Evolutionary conservation across 2,113 vertebrate genomes (phyloP).

Genomic region (Python bivittatus): DNA sequence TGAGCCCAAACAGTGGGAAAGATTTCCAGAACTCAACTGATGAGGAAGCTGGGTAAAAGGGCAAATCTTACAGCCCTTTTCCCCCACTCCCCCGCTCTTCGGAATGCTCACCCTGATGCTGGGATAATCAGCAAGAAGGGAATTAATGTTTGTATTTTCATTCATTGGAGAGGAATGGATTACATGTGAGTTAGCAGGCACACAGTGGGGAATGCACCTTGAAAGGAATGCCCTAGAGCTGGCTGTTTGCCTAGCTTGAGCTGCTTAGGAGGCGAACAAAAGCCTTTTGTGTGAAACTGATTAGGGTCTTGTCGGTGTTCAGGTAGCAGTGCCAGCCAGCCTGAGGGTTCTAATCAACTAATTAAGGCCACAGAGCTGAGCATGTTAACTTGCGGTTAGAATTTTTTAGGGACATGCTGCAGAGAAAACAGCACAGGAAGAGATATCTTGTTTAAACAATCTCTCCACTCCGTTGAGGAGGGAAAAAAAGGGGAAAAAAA

Average conservation of each 20-base stretch:
- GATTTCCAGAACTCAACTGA: neutral
- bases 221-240: neutral
- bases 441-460: neutral
- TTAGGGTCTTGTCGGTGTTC: neutral
- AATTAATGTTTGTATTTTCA: neutral
- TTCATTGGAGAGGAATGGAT: neutral
- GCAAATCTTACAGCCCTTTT: neutral
- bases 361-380: neutral
- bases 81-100: neutral
- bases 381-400: neutral
- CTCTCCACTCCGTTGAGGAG: neutral
- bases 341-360: neutral
- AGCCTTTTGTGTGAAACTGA: neutral
- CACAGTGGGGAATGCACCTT: neutral
- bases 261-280: neutral
- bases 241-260: neutral
- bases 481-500: too few species aligned
- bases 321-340: neutral
- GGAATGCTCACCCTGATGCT: neutral
- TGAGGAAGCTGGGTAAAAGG: too few species aligned
- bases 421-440: neutral
- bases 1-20: neutral
- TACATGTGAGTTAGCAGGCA: neutral
- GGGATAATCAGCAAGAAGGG: neutral
- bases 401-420: neutral